These are phyloP conservation scores for Caracal caracal DNA, from an alignment of 2,113 vertebrate genomes.

Conservation along the genomic window DNA sequence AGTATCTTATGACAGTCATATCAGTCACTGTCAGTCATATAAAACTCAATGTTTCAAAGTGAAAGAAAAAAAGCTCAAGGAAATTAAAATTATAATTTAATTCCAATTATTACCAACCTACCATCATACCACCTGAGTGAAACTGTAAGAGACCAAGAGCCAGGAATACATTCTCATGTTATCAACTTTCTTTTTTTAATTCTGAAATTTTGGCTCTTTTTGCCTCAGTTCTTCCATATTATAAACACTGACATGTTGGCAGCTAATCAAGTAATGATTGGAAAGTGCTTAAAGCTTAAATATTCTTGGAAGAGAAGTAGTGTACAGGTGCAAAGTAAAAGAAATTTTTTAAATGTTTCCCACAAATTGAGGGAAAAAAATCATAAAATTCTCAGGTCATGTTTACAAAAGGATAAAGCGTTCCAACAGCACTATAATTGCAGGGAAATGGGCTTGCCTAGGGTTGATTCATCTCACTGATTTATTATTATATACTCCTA, in stretches of 20 bases:
- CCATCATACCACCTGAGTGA: constrained; percentile 65
- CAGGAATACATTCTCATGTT: constrained; percentile 76
- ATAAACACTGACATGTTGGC: constrained; percentile 74
- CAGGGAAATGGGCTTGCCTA: not conserved
- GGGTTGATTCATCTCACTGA: not conserved
- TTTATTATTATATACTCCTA: not conserved
- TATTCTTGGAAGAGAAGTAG: constrained; percentile 79
- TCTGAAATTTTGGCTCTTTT: constrained; percentile 77
- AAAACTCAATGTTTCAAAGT: constrained; percentile 22
- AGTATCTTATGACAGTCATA: constrained; percentile 39
- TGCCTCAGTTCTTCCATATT: constrained; percentile 68
- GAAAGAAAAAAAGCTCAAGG: not conserved
- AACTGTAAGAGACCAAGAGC: constrained; percentile 53
- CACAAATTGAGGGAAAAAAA: constrained; percentile 57
- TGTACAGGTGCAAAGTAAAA: constrained; percentile 76
- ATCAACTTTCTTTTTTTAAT: constrained; percentile 69
- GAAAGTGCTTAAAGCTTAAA: constrained; percentile 78
- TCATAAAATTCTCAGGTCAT: constrained; percentile 43
- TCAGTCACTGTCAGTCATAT: constrained; percentile 43
- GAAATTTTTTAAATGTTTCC: constrained; percentile 69
- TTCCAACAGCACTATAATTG: not conserved
- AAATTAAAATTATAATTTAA: constrained; percentile 60
- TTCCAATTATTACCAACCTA: constrained; percentile 31
- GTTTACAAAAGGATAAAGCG: constrained; percentile 34
- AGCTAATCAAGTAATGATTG: constrained; percentile 77